These are phyloP conservation scores for Corydoras maculifer DNA, from an alignment of 2,113 vertebrate species.

Conservation along the genomic window DNA sequence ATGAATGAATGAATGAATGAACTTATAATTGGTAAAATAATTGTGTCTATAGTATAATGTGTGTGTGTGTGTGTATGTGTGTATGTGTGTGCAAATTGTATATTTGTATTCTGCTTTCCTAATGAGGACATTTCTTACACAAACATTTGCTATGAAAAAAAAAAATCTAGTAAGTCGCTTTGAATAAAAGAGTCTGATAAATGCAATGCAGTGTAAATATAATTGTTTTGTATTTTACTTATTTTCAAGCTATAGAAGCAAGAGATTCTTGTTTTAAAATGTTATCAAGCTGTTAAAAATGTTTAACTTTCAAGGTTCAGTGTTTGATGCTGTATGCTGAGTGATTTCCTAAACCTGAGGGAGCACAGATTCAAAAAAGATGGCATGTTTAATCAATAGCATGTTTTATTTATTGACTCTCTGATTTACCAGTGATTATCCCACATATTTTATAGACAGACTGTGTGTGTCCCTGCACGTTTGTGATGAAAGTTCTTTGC, in stretches of 20 bases:
- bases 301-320: neutral
- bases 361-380: neutral
- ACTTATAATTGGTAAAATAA: too few relatives aligned
- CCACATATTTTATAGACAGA: slow-evolving; percentile 15
- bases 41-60: too few relatives aligned
- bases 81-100: too few relatives aligned
- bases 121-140: too few relatives aligned
- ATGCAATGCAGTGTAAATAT: too few relatives aligned
- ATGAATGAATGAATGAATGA: too few relatives aligned
- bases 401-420: slow-evolving; percentile 3
- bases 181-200: too few relatives aligned
- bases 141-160: too few relatives aligned
- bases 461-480: neutral
- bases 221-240: too few relatives aligned
- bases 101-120: too few relatives aligned
- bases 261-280: neutral
- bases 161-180: too few relatives aligned
- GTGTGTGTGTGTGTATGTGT: too few relatives aligned
- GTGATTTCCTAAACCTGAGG: slow-evolving; percentile 4
- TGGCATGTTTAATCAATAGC: slow-evolving; percentile 4
- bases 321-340: neutral
- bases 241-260: neutral
- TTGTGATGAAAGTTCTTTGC: neutral
- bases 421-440: slow-evolving; percentile 9
- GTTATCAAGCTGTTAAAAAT: neutral